Base-by-base conservation (phyloP, 2,888 invertebrate genomes). In the Agrotis clavis region DNA sequence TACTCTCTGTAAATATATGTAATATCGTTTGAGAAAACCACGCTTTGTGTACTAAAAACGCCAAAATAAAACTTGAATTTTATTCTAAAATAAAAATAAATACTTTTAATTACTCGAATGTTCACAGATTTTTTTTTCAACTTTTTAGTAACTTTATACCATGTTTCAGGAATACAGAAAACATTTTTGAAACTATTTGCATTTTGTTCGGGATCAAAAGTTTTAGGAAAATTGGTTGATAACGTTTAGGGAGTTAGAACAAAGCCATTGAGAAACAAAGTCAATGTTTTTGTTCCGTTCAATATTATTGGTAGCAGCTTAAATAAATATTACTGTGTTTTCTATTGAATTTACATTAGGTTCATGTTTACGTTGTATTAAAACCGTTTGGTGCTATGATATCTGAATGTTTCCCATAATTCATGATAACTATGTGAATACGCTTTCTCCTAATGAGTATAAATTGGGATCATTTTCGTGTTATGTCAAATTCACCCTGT, bases 201-300 rank as follows among this genome's bases (percentile, higher is more conserved):
- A 51, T 67, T 25, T 11, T 1, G 45, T 45, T 57, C 1, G 30
- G 6, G 30, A 59, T 19, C 16, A 19, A 64, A 45, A 54, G 9
- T 63, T 74, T 61, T 11, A n/a, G n/a, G 18, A 0, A 47, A 71
- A 66, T 61, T 66, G 51, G 9, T 70, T n/a, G 19, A 65, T 69
- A 64, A 47, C 16, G 59, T 70, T 72, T 35, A 19, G 47, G 54
- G 25, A 68, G 41, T 11, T 66, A 57, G 61, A 71, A 71, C 45
- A 53, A 59, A 50, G 47, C 54, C 57, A 57, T 59, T 67, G 30
- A 51, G 59, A 64, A 70, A 35, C 1, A 59, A 53, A 59, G 47
- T 69, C 56, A 11, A 59, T 59, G 51, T 79, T 78, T 74, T 74
- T 21, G 0, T 62, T 59, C 4, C n/a, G 18, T 60, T 54, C n/a